Conservation (phyloP, 2,113 vertebrate genomes). For the Procavia capensis region DNA sequence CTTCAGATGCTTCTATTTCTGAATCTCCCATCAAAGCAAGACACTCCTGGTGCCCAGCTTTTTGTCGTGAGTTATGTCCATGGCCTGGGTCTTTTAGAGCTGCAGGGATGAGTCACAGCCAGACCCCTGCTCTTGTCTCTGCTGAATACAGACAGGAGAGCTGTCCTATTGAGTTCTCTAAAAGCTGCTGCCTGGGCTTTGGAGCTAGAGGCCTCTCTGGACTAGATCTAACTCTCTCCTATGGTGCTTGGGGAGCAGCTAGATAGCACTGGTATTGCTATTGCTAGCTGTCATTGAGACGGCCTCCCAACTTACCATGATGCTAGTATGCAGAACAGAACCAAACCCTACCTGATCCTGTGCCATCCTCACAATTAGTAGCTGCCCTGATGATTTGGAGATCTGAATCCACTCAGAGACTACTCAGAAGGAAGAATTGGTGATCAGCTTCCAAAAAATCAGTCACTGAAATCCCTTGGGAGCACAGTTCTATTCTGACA, state of each 20-base stretch:
- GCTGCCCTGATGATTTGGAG: neutral
- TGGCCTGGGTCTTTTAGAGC: neutral
- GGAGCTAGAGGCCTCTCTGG: neutral
- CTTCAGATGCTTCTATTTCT: constrained; percentile 27
- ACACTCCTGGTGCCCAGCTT: neutral
- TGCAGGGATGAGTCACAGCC: neutral
- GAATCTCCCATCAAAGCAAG: neutral
- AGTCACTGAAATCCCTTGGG: neutral
- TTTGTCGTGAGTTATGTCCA: neutral
- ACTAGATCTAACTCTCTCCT: neutral
- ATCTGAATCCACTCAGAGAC: neutral
- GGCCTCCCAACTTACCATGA: neutral
- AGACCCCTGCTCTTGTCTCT: neutral
- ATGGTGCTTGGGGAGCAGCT: neutral
- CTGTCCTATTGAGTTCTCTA: neutral
- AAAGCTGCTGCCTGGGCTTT: neutral
- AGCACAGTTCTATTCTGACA: neutral
- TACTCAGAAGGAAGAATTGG: neutral
- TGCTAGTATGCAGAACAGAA: no score
- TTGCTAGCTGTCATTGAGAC: neutral
- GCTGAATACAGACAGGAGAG: neutral
- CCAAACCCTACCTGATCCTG: neutral
- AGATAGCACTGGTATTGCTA: neutral
- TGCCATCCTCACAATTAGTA: neutral
- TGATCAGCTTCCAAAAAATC: neutral